phyloP scores from a whole-genome alignment of 2,797 vertebrate species.

The Delichon dasypus region DNA sequence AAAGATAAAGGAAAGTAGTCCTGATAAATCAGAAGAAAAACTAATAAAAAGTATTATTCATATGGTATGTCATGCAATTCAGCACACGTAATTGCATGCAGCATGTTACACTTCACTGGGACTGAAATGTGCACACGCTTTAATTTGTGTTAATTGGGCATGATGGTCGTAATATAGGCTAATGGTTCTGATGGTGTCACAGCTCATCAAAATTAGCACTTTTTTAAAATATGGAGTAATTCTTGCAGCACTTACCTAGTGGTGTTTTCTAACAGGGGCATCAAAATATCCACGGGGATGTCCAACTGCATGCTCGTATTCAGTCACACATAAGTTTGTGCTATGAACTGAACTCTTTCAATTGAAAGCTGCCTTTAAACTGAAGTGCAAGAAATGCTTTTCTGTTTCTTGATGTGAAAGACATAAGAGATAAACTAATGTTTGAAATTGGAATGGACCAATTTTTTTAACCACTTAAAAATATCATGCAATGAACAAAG shows the following conservation, averaged over 20 bases:
- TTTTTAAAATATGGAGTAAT: not conserved
- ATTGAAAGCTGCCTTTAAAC: not conserved
- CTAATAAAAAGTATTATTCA: conserved; percentile 95
- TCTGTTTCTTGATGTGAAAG: not conserved
- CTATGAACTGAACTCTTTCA: conserved; percentile 31
- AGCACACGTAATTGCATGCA: conserved; percentile 74
- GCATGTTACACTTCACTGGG: conserved; percentile 67
- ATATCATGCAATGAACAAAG: not conserved
- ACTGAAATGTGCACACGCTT: not conserved
- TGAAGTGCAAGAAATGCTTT: not conserved
- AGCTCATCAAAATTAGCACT: not conserved
- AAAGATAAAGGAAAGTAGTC: conserved; percentile 93
- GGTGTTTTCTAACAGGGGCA: not conserved
- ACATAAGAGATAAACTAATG: not conserved
- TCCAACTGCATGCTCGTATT: not conserved
- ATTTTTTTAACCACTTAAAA: not conserved
- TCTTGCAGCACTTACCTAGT: not conserved
- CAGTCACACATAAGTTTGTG: not conserved
- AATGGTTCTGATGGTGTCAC: not conserved
- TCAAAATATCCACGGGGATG: not conserved
- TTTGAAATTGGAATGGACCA: not conserved
- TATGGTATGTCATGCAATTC: conserved; percentile 87
- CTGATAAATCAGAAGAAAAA: conserved; percentile 87
- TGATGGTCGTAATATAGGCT: not conserved
- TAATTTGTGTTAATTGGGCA: not conserved